phyloP scores from a whole-genome alignment of 1,140 invertebrate species.

The roundworm (Caenorhabditis elegans) region WBcel235 BX284602.5:6293001-6293500 shows the following conservation, averaged over 20 bases:
- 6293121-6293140: background rate
- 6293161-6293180: constrained; percentile 39
- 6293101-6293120: background rate
- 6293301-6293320: background rate
- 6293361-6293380: no score
- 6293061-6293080: no score
- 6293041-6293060: no score
- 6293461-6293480: constrained; percentile 31
- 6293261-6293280: constrained; percentile 33
- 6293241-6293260: constrained; percentile 35
- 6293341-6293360: no score
- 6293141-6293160: constrained; percentile 35
- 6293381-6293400: background rate
- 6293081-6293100: no score
- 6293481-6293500: constrained; percentile 29
- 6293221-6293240: constrained; percentile 43
- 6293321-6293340: no score
- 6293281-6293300: no score
- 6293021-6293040: no score
- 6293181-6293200: constrained; percentile 3
- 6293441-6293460: background rate
- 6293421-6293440: background rate
- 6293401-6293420: constrained; percentile 19
- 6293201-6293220: background rate
- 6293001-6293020: no score